A percentile compares a stretch with the other conserved stretches of the same genome.
phyloP scores from a whole-genome alignment of 2,888 invertebrate genomes.

The Copidosoma aretas region DNA sequence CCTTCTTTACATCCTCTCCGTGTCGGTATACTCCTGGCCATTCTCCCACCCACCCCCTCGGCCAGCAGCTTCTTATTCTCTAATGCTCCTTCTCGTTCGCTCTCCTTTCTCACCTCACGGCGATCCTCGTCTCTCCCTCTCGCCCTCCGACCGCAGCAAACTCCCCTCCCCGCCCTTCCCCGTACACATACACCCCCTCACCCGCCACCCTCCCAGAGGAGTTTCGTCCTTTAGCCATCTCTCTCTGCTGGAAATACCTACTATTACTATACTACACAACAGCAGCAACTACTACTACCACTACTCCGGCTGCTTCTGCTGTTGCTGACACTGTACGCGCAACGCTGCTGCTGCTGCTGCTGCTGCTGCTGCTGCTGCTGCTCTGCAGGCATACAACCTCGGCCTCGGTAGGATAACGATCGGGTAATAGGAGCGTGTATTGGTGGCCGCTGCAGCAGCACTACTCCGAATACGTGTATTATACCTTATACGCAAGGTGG shows the following conservation, averaged over 20 bases:
- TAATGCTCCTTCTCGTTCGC: slow-evolving; percentile 5
- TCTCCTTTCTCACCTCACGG: neutral
- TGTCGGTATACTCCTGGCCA: neutral
- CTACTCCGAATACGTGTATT: too few species aligned
- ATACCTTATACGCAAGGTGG: too few species aligned
- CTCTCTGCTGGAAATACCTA: slow-evolving; percentile 2
- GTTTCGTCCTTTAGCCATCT: neutral
- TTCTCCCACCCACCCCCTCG: neutral
- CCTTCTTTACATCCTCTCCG: neutral
- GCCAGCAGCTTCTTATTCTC: slow-evolving; percentile 5
- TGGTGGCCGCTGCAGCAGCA: neutral
- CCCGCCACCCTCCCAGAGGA: too few species aligned
- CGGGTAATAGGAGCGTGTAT: slow-evolving; percentile 19
- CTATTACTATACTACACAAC: neutral
- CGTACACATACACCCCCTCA: neutral
- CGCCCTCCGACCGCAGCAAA: too few species aligned
- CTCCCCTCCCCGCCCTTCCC: neutral
- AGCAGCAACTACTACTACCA: neutral
- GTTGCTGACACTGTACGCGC: too few species aligned
- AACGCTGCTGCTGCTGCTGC: too few species aligned
- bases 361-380: too few species aligned
- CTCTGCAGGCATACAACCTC: neutral
- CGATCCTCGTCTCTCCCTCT: slow-evolving; percentile 8
- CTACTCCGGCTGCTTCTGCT: too few species aligned
- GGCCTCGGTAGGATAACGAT: slow-evolving; percentile 41